phyloP scores from a whole-genome alignment of 2,113 vertebrate genomes.

The Cyphomyrus discorhynchus region DNA sequence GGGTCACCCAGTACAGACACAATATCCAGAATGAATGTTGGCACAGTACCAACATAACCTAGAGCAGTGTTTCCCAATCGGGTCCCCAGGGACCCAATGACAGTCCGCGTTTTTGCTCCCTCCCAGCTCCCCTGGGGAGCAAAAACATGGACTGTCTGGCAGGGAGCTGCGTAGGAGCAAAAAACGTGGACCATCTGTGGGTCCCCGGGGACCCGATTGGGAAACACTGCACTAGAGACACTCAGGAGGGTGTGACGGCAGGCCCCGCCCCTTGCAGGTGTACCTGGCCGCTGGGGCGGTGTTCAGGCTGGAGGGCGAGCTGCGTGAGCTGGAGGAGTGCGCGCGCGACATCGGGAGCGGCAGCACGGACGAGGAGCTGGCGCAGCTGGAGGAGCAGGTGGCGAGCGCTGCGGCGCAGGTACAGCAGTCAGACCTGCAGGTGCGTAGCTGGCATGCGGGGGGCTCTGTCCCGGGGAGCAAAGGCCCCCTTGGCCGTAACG shows the following conservation, averaged over 20 bases:
- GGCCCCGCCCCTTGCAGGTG: slow-evolving; percentile 58
- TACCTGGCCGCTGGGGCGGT: slow-evolving; percentile 88
- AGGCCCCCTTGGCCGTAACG: background rate
- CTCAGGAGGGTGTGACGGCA: background rate
- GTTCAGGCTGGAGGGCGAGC: slow-evolving; percentile 83
- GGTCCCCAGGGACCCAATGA: too few species aligned
- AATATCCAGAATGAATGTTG: background rate
- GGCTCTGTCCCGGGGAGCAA: background rate
- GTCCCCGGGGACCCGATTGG: too few species aligned
- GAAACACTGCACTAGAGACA: background rate
- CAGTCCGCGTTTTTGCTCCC: too few species aligned
- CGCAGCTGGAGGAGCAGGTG: slow-evolving; percentile 87
- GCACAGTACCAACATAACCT: background rate
- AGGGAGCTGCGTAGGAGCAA: too few species aligned
- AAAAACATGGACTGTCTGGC: too few species aligned
- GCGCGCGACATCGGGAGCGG: slow-evolving; percentile 77
- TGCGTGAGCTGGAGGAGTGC: slow-evolving; percentile 75
- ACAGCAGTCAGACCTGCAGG: slow-evolving; percentile 90
- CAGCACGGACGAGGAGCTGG: slow-evolving; percentile 76
- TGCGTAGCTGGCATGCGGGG: slow-evolving; percentile 32
- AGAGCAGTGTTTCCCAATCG: too few species aligned
- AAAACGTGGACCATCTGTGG: too few species aligned
- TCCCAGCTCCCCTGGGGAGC: too few species aligned
- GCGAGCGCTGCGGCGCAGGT: slow-evolving; percentile 88
- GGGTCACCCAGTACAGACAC: background rate